Evolutionary conservation across 2,888 invertebrate genomes (phyloP), one percentile per base, ranked within the genome.

Genomic region (Agrenia bidenticulata): DNA sequence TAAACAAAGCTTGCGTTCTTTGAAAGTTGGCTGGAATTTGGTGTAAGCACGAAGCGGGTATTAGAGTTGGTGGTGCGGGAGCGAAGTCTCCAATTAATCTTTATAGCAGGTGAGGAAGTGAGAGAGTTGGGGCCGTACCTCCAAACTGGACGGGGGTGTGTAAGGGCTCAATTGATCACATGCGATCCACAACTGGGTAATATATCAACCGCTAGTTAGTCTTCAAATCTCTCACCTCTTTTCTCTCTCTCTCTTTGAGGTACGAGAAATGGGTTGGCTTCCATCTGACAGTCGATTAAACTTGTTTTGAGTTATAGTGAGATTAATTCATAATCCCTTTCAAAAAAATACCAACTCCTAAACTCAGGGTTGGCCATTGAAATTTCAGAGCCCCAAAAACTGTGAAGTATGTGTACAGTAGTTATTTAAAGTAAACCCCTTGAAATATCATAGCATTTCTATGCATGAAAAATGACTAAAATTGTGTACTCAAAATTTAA

Each of bases 221-320:
- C 39, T 7, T 39, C 9, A 11, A n/a, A n/a, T n/a, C n/a, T n/a
- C n/a, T n/a, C n/a, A n/a, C n/a, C 39, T 7, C 9, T 39, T 39
- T 39, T 39, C 15, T 7, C 39, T 39, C 39, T 15, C 15, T 7
- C 39, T 11, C 39, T 11, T 39, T 15, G 39, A 39, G 39, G 39
- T 39, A 39, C 39, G 7, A 39, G 39, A 39, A 39, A 39, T 39
- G 39, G 39, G 39, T 15, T 39, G 39, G 39, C 7, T 39, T 15
- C 15, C 39, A 15, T 11, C 39, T 53, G 53, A 53, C 53, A 53
- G 17, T 53, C 53, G 53, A 53, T 53, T 53, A 53, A 53, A 19
- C 4, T 11, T 21, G 53, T 53, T 53, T 9, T 55, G 55, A 55
- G 26, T 55, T 55, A 55, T 55, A n/a, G 55, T 39, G 15, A 15